Base-by-base conservation (phyloP, 2,797 vertebrate species). In the Dipus sagitta region DNA sequence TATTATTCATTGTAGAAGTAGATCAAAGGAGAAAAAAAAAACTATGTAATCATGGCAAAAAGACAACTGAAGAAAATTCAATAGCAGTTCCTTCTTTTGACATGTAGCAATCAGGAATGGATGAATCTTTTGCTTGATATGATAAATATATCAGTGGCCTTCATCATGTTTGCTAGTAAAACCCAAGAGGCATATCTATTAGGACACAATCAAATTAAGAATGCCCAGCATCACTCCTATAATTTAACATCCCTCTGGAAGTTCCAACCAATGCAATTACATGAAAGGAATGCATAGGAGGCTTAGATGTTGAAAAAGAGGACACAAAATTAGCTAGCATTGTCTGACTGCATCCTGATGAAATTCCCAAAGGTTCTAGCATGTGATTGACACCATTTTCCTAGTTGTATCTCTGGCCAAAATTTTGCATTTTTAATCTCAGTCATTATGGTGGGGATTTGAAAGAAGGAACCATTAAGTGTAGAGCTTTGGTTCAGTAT, bases 1-100 rank as follows among this genome's bases (percentile, higher is more conserved):
- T 60, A 93, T 83, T 34, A 92, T 91, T 78, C 89, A 76, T 52
- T 65, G 52, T 42, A 92, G 94, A 96, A 94, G 70, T 80, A 94
- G 87, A 83, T 94, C 86, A 94, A 94, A 92, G 76, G 60, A 90
- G 83, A 67, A 92, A 96, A 67, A 92, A 96, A 92, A 84, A 91
- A 81, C 84, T 90, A 84, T 94, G 60, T 20, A 18, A 84, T 64
- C 80, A 91, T 30, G 32, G 86, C 23, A 15, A 86, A 95, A 91
- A 93, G 70, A 74, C 85, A 77, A 94, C 54, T 34, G 64, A 91
- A 58, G n/a, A 87, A 94, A 90, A 94, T 30, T 74, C 58, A 62
- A 60, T 54, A 67, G 90, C 26, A 77, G 47, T 79, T 86, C 79
- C 34, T 80, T 54, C 67, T 94, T 89, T 93, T 83, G 80, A 90